Base-by-base conservation (phyloP, 1,140 invertebrate genomes). In the Drosophila pseudoananassae region DNA sequence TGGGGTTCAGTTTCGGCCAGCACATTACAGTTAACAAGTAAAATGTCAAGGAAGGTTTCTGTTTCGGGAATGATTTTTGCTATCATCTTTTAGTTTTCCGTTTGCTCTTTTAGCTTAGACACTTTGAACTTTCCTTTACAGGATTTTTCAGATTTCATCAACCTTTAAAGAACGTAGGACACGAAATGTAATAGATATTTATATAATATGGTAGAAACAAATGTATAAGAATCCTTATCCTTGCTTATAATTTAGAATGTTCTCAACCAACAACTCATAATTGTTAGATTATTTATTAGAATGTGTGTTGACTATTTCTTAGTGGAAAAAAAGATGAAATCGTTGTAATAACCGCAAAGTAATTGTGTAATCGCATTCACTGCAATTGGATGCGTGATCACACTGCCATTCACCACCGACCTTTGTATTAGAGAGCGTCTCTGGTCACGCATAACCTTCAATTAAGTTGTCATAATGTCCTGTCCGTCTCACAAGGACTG, bases 401-500 rank as follows among this genome's bases (percentile, higher is more conserved):
- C 43, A 27, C 53, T 45, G 38, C 20, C 45, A 53, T 63, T 56
- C 59, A 52, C 14, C 2, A 52, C 14, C 2, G 40, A 52, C 53
- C 49, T 12, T 36, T 50, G 57, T 57, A 6, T 45, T 59, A 47
- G 51, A 52, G 25, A 15, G 9, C 9, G 43, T 17, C 54, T 55
- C 50, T 46, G 55, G 64, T 75, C 64, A 60, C 46, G 49, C 59
- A 81, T 60, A 71, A 64, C 60, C 77, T 85, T 81, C 69, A 81
- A 85, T 85, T 78, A 87, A 78, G 58, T 64, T 75, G 69, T 75
- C 65, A 75, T 78, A 65, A 71, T 71, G 54, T 64, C 64, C 38
- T 46, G 72, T 36, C 33, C 33, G 33, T n/a, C 45, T 58, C 20
- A 47, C 59, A 58, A 47, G 52, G 31, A 47, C 45, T 20, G 56